Evolutionary conservation across 1,140 invertebrate species (phyloP).

Genomic region (Megathymus violae): DNA sequence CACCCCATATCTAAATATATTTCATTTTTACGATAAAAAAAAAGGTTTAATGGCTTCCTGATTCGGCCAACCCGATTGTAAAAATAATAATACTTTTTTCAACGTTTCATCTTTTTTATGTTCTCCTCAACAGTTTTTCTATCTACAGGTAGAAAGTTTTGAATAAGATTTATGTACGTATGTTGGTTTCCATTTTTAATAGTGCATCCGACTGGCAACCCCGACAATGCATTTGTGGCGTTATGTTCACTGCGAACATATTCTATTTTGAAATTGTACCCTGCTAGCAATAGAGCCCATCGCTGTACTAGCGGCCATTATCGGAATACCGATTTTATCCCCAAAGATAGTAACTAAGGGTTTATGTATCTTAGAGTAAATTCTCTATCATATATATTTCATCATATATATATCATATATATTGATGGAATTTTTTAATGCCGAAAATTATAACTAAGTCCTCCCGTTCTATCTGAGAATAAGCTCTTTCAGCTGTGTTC

Average conservation of each 20-base stretch:
- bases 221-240: conserved; percentile 26
- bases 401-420: too few relatives aligned
- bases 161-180: conserved; percentile 14
- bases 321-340: conserved; percentile 28
- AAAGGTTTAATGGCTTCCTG: neutral
- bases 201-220: conserved; percentile 19
- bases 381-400: conserved; percentile 36
- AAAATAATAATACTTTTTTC: neutral
- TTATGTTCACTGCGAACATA: conserved; percentile 18
- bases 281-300: conserved; percentile 36
- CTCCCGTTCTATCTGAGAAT: conserved; percentile 48
- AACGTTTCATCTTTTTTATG: neutral
- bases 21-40: neutral
- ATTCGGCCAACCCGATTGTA: conserved; percentile 11
- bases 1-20: conserved; percentile 23
- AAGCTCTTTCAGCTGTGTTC: conserved; percentile 3
- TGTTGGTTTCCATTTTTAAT: neutral
- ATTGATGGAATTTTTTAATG: conserved; percentile 47
- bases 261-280: conserved; percentile 13
- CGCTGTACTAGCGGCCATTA: conserved; percentile 41
- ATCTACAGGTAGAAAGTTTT: conserved; percentile 1
- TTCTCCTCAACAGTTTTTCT: neutral
- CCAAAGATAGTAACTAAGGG: conserved; percentile 40
- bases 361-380: conserved; percentile 26
- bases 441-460: conserved; percentile 50